Base-by-base conservation (phyloP, 2,888 invertebrate species). In the Patella pellucida region DNA sequence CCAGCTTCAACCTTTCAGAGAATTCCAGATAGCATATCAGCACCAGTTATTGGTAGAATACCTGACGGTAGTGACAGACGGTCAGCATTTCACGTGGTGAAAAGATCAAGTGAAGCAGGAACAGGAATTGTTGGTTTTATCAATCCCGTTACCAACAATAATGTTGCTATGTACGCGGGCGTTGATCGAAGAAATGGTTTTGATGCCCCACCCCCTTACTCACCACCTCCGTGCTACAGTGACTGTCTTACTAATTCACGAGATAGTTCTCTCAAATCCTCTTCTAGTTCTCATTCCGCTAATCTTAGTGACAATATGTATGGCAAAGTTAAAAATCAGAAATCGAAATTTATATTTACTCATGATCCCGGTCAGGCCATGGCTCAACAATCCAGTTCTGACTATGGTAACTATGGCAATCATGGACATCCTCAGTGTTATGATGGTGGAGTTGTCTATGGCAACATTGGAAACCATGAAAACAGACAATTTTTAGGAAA, bases 141-240 rank as follows among this genome's bases (percentile, higher is more conserved):
- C 23, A 23, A 62, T 23, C 62, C 62, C 14, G 62, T 62, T 23
- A 62, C 68, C 12, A 16, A 50, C 14, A 19, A 69, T n/a, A 41
- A 54, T 23, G 27, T 19, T 41, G 27, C 14, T n/a, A 41, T 62
- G 15, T 31, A 73, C 52, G 27, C 69, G 27, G 71, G 14, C 27
- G 56, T 74, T 12, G 54, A 70, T 41, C 50, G 51, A 14, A 67
- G 69, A 56, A 14, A 52, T 12, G 41, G 54, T 19, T 27, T 70
- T 14, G 80, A 82, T 27, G 73, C 73, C 23, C 83, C 82, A 7
- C 84, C 86, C 3, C 84, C 85, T 1, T 86, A 85, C 76, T 80
- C 85, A 12, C 82, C 82, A 7, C 85, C 86, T 1, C 86, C 86
- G 7, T 83, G 85, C 14, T 85, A 85, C 74, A 76, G 79, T 27